Percentiles rank a stretch among this genome's conserved stretches.
These are phyloP conservation scores for Microcebus murinus DNA, from an alignment of 2,113 vertebrate genomes.

Conservation along the genomic window DNA sequence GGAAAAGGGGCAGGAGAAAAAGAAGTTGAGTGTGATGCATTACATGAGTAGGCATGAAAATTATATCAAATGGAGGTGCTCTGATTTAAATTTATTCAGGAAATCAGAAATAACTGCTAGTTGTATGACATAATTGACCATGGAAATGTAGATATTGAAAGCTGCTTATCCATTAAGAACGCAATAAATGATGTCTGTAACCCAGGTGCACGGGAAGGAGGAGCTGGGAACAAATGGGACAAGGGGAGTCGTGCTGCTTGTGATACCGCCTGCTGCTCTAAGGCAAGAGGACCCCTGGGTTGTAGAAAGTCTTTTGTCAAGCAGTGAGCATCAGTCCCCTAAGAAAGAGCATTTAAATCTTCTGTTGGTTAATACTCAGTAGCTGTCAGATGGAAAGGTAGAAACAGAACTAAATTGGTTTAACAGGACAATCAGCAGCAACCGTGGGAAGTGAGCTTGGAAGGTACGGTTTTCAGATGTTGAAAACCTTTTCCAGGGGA, in stretches of 20 bases:
- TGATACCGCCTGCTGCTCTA: neutral
- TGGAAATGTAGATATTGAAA: neutral
- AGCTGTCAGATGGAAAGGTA: neutral
- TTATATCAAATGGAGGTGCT: neutral
- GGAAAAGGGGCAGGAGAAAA: neutral
- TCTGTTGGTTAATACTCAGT: neutral
- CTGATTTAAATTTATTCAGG: slow-evolving; percentile 32
- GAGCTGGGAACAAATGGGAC: neutral
- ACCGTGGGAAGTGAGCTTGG: neutral
- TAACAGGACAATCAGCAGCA: neutral
- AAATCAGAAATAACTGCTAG: slow-evolving; percentile 3
- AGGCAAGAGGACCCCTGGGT: neutral
- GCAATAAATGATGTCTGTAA: neutral
- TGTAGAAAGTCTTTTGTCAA: neutral
- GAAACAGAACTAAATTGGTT: neutral
- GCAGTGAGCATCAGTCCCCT: neutral
- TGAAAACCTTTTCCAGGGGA: neutral
- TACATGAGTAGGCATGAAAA: neutral
- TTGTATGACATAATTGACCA: neutral
- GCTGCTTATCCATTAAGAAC: neutral
- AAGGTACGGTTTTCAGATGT: neutral
- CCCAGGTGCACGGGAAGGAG: neutral
- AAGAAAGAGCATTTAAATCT: neutral
- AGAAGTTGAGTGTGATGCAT: neutral
- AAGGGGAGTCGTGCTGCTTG: neutral